phyloP scores from a whole-genome alignment of 2,888 invertebrate species.

The Scaptomyza caliginosa region DNA sequence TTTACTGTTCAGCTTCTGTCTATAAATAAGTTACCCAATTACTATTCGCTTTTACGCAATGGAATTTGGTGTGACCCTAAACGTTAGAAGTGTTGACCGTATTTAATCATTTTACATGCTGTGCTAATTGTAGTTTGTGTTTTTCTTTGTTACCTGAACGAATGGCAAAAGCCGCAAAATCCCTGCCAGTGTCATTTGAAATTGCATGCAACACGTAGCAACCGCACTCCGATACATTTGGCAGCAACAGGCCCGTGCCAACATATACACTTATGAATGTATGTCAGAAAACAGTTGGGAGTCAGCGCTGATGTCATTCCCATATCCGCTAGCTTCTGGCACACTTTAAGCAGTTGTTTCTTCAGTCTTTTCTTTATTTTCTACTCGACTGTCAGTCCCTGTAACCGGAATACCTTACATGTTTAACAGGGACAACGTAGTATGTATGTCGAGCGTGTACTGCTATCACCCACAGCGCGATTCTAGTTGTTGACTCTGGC shows the following conservation, averaged over 20 bases:
- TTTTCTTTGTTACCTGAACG: conserved; percentile 4
- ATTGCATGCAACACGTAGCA: conserved; percentile 59
- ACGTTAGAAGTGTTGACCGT: neutral
- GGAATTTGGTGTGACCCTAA: neutral
- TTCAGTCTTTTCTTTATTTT: neutral
- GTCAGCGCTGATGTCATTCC: conserved; percentile 47
- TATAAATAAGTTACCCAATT: neutral
- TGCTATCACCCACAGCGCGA: conserved; percentile 25
- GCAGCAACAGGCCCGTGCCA: conserved; percentile 16
- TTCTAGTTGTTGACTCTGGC: conserved; percentile 68
- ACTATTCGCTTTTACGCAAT: neutral
- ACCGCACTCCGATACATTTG: conserved; percentile 16
- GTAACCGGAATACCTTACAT: conserved; percentile 23
- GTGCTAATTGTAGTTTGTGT: conserved; percentile 52
- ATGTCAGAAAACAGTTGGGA: conserved; percentile 4
- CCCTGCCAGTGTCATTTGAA: conserved; percentile 12
- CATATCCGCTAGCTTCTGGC: conserved; percentile 5
- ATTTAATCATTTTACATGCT: neutral
- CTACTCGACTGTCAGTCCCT: conserved; percentile 15
- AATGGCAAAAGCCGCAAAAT: conserved; percentile 12
- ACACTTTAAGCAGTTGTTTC: conserved; percentile 7
- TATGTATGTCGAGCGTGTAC: conserved; percentile 9
- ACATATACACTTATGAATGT: neutral
- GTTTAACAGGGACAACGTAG: conserved; percentile 25
- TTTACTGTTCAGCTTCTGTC: no score